Conservation (phyloP, 2,888 invertebrate genomes). For the Drosophila multiciliata region DNA sequence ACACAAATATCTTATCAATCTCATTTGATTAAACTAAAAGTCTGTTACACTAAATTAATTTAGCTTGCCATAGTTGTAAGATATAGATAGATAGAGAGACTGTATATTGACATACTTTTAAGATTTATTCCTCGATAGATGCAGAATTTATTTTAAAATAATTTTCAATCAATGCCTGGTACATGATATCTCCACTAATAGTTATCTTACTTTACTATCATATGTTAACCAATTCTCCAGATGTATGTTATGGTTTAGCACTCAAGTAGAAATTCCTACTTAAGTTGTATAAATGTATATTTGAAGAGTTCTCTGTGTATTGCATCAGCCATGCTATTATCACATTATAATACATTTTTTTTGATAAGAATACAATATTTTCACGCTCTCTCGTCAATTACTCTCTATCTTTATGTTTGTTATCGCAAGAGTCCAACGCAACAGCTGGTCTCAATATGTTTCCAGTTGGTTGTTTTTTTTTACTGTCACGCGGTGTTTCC, state of each 20-base stretch:
- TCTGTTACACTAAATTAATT: background rate
- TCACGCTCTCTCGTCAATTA: background rate
- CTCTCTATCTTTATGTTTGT: background rate
- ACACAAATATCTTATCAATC: slow-evolving; percentile 1
- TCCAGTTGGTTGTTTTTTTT: background rate
- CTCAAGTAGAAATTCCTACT: background rate
- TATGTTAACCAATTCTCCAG: background rate
- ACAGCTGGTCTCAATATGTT: background rate
- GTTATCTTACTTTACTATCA: background rate
- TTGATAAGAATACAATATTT: background rate
- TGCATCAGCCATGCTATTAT: slow-evolving; percentile 33
- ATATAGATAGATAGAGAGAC: background rate
- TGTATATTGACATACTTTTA: background rate
- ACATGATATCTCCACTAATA: background rate
- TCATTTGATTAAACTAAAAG: background rate
- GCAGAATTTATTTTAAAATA: background rate
- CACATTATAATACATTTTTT: background rate
- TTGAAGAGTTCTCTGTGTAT: slow-evolving; percentile 14
- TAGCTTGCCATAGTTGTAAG: background rate
- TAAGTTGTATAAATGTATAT: background rate
- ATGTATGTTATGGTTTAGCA: background rate
- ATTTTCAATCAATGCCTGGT: too few relatives aligned
- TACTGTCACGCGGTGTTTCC: background rate
- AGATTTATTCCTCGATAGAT: too few relatives aligned
- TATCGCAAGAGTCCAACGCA: background rate